Base-by-base conservation (phyloP, 2,888 invertebrate species). In the Atrina japonica region DNA sequence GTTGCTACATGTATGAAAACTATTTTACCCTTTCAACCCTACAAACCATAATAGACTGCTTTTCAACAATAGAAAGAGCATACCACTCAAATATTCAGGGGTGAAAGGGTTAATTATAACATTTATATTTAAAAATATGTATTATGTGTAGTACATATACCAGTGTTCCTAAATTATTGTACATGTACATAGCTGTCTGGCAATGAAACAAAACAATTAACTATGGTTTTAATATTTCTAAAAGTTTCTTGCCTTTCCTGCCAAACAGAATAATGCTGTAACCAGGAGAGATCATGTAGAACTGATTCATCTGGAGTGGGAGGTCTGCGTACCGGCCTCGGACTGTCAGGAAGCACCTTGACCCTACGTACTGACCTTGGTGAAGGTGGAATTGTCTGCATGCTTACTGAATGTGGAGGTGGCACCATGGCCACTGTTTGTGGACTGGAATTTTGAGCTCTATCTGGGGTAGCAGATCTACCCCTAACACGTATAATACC, bases 241-340 rank as follows among this genome's bases (percentile, higher is more conserved):
- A 7, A 35, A n/a, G n/a, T 40, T 23, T 45, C 71, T 72, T 72
- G 71, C 71, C 71, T 72, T 63, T 72, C 71, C 40, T 56, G 56
- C 71, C 71, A 72, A 25, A 72, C 56, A 21, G 63, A 58, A 25
- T 63, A 63, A 47, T 72, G 71, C 43, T 72, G 67, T 45, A 72
- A 43, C 71, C 71, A 72, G 3, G 71, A 72, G 40, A 72, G 53
- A 27, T 72, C 71, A n/a, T 63, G 52, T 25, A 66, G 21, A n/a
- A 72, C 63, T 16, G 71, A 72, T 16, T 72, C 71, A 30, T 72
- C 71, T 14, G 71, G 71, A 43, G 66, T 72, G 3, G 71, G 63
- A 21, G 71, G 71, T 35, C 71, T 25, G 23, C 67, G 61, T 9
- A 35, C 27, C 21, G 29, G 14, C 30, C 55, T 47, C 3, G 71